Evolutionary conservation across 2,888 invertebrate species (phyloP).

Genomic region (Timema podura): DNA sequence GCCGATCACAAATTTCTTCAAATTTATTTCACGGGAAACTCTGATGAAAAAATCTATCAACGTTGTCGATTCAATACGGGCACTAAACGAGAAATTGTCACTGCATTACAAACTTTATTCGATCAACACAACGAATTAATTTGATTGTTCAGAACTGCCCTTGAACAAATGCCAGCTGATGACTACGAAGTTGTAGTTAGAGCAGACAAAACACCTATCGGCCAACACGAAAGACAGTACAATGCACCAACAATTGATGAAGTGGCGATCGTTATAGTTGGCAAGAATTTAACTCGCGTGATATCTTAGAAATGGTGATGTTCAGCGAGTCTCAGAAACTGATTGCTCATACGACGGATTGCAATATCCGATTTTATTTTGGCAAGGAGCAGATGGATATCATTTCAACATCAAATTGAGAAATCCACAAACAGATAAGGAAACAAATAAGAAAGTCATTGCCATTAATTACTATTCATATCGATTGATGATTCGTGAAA

Average conservation of each 20-base stretch:
- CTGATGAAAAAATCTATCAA: slow-evolving; percentile 25
- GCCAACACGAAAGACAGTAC: slow-evolving; percentile 26
- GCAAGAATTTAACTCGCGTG: slow-evolving; percentile 15
- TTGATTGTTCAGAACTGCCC: too few relatives aligned
- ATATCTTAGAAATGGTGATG: slow-evolving; percentile 7
- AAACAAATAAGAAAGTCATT: slow-evolving; percentile 2
- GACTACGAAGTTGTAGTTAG: too few relatives aligned
- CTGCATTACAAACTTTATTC: slow-evolving; percentile 32
- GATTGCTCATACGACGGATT: slow-evolving; percentile 5
- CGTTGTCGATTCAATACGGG: slow-evolving; percentile 30
- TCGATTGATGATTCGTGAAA: slow-evolving; percentile 3
- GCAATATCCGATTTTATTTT: slow-evolving; percentile 8
- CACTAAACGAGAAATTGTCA: slow-evolving; percentile 33
- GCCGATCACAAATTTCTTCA: too few relatives aligned
- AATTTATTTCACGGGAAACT: too few relatives aligned
- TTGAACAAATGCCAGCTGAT: too few relatives aligned
- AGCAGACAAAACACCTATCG: slow-evolving; percentile 12
- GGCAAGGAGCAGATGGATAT: slow-evolving; percentile 8
- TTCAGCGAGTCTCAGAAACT: slow-evolving; percentile 4
- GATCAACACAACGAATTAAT: too few relatives aligned
- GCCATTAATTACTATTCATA: slow-evolving; percentile 8
- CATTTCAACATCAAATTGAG: slow-evolving; percentile 9
- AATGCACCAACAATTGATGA: slow-evolving; percentile 35
- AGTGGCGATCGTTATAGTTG: slow-evolving; percentile 36
- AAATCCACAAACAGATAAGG: slow-evolving; percentile 3